Evolutionary conservation across 2,888 invertebrate species (phyloP).

Genomic region (Trilocha varians): DNA sequence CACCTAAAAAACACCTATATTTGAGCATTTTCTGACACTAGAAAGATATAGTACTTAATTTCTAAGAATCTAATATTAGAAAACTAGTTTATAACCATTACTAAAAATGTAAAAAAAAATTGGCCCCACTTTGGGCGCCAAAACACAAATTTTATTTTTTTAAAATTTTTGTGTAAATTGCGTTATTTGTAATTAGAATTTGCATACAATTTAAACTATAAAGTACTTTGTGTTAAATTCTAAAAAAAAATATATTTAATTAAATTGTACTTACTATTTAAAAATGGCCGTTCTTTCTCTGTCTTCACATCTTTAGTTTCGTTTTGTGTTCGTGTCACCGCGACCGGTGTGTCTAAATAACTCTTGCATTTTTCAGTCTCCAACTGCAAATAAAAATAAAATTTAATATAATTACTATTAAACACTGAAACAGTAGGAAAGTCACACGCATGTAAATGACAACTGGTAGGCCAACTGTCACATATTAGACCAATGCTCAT

Average conservation of each 20-base stretch:
- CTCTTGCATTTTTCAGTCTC: conserved; percentile 52
- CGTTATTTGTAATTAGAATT: too few species aligned
- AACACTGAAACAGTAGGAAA: background rate
- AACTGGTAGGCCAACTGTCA: too few species aligned
- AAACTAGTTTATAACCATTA: background rate
- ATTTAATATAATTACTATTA: background rate
- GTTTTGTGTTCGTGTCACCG: conserved; percentile 16
- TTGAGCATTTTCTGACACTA: too few species aligned
- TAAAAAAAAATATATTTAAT: too few species aligned
- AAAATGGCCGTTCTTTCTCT: conserved; percentile 51
- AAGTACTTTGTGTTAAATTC: too few species aligned
- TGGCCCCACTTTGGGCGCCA: background rate
- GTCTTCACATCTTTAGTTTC: conserved; percentile 29
- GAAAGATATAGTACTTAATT: too few species aligned
- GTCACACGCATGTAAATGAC: background rate
- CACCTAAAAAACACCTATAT: conserved; percentile 36
- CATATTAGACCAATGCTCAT: too few species aligned
- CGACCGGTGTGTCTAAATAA: conserved; percentile 42
- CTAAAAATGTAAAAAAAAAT: background rate
- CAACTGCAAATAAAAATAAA: conserved; percentile 29
- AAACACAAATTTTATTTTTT: too few species aligned
- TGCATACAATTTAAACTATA: too few species aligned
- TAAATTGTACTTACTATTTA: conserved; percentile 57
- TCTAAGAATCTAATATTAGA: background rate
- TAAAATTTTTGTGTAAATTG: too few species aligned